A percentile compares a stretch with the other conserved stretches of the same genome.
phyloP scores from a whole-genome alignment of 30 jellyfish, hydroid and myxozoan species.

The Turritopsis dohrnii region DNA sequence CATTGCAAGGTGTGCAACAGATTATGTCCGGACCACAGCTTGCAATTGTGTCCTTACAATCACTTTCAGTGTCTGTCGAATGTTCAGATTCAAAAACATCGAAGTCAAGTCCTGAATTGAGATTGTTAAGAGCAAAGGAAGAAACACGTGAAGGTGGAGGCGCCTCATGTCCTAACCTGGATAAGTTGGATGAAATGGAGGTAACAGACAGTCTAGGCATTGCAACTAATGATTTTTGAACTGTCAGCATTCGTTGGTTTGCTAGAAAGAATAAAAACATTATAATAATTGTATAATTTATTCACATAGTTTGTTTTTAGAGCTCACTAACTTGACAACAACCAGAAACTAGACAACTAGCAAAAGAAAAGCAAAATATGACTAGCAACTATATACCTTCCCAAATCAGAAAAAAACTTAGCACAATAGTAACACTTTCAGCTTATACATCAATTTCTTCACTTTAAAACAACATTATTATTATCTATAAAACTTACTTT shows the following conservation, averaged over 20 bases:
- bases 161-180: constrained; percentile 4
- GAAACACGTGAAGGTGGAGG: constrained; percentile 14
- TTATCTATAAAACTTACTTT: constrained; percentile 38
- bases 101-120: neutral
- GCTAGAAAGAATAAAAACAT: constrained; percentile 7
- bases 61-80: neutral
- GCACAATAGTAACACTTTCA: too few relatives aligned
- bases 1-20: neutral
- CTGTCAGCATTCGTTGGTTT: constrained; percentile 4
- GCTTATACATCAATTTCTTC: too few relatives aligned
- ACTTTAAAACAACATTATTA: neutral
- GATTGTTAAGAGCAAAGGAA: neutral
- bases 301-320: too few relatives aligned
- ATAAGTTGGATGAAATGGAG: neutral
- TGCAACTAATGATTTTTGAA: constrained; percentile 30
- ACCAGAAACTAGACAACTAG: too few relatives aligned
- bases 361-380: too few relatives aligned
- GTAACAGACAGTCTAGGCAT: constrained; percentile 10
- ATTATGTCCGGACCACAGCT: neutral
- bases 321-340: too few relatives aligned
- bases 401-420: too few relatives aligned
- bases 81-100: neutral
- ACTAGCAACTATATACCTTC: too few relatives aligned
- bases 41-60: neutral
- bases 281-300: too few relatives aligned